phyloP scores from a whole-genome alignment of 1,140 invertebrate species.

The Drosophila aff. region DNA sequence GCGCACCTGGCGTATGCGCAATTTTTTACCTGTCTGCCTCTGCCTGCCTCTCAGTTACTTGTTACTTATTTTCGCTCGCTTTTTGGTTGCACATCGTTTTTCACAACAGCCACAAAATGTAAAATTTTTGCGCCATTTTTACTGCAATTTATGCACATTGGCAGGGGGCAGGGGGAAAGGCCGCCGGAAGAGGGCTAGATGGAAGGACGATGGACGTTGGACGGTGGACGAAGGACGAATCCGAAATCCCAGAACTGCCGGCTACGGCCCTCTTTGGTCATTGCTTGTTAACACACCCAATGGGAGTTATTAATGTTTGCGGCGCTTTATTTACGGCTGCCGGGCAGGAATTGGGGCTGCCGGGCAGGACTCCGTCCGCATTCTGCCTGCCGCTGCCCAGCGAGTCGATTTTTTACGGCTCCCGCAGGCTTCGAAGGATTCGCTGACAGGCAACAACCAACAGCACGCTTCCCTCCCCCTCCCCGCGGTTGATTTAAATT shows the following conservation, averaged over 20 bases:
- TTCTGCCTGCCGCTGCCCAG: conserved; percentile 31
- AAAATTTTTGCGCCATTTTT: conserved; percentile 71
- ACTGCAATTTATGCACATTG: conserved; percentile 80
- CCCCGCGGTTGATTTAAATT: conserved; percentile 76
- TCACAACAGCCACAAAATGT: conserved; percentile 68
- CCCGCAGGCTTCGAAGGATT: conserved; percentile 59
- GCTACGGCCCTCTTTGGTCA: conserved; percentile 71
- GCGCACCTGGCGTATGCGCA: conserved; percentile 76
- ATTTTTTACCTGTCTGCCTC: conserved; percentile 60
- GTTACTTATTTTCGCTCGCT: conserved; percentile 57
- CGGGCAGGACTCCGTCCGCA: conserved; percentile 33
- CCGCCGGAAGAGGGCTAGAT: not conserved
- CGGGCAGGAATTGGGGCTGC: conserved; percentile 39
- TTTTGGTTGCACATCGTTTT: conserved; percentile 80
- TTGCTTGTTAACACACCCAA: conserved; percentile 83
- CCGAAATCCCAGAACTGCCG: conserved; percentile 59
- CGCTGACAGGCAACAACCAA: conserved; percentile 64
- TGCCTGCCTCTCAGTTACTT: conserved; percentile 42
- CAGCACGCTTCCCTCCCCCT: conserved; percentile 4
- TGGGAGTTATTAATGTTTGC: conserved; percentile 82
- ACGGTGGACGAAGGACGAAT: conserved; percentile 38
- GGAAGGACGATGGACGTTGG: not conserved
- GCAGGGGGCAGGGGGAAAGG: not conserved
- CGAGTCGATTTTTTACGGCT: conserved; percentile 78
- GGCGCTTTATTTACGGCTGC: conserved; percentile 76